Base-by-base conservation (phyloP, 1,140 invertebrate species). In the Harpegnathos saltator region DNA sequence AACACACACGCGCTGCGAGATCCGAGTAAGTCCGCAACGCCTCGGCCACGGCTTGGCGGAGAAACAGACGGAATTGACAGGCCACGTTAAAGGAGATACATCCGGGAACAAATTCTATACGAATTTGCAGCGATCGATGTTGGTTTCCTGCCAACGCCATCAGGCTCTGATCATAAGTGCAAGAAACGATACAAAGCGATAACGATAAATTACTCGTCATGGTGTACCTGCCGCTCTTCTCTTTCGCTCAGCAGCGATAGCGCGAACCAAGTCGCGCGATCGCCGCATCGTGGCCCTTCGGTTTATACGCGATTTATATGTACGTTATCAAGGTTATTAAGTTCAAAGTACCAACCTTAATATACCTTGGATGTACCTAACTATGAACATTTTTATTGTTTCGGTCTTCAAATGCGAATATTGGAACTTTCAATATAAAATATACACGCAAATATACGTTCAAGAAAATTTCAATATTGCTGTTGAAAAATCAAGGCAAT, bases 31-130 rank as follows among this genome's bases (percentile, higher is more conserved):
- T 58, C 68, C 62, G 22, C 54, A 68, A 15, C n/a, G 29, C 66
- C 12, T 58, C 15, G 19, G 15, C 14, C 29, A 14, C 5, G 1
- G 52, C 52, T 71, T 29, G 58, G 38, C 65, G 26, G 54, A n/a
- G n/a, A 71, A 71, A 80, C 65, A 71, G 75, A 71, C 75, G 44
- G 75, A 80, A 80, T 80, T 80, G 75, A 71, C 75, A 48, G 54
- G 75, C 33, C 5, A 48, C 65, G 52, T 71, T 80, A 59, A 80
- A 48, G 69, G 52, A 59, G 52, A 80, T 58, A 58, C 52, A 58
- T 19, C 22, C 33, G 63, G 69, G 75, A 80, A 71, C 52, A 80
- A 80, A 80, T 80, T 80, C 63, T 78, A 69, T 44, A 65, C 52
- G 75, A 80, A 80, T 80, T 58, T 80, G 58, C 44, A 80, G 48